Percentiles rank a stretch among this genome's conserved stretches.
Conservation (phyloP, 2,113 vertebrate genomes). For the Quiscalus mexicanus region DNA sequence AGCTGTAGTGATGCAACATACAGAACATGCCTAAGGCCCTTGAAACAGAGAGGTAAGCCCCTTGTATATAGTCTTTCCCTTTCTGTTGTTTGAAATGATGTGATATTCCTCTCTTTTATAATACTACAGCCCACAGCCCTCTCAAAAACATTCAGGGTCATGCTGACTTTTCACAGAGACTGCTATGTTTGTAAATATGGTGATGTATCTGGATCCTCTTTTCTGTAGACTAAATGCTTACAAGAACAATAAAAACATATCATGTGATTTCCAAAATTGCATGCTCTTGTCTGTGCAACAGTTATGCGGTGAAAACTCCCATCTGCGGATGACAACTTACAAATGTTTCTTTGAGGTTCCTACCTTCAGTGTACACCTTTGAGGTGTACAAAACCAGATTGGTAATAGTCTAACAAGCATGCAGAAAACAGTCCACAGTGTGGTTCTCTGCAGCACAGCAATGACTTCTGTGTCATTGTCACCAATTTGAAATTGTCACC, state of each 20-base stretch:
- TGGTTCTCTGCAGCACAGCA: neutral
- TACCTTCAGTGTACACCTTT: neutral
- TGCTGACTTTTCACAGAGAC: neutral
- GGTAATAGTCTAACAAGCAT: neutral
- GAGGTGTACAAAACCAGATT: neutral
- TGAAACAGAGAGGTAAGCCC: neutral
- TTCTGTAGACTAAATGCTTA: neutral
- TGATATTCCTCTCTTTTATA: neutral
- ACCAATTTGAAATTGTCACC: neutral
- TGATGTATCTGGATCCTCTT: neutral
- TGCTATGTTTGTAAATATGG: neutral
- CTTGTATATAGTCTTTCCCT: neutral
- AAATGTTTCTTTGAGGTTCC: neutral
- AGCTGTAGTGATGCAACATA: neutral
- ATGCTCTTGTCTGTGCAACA: neutral
- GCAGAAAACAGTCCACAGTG: neutral
- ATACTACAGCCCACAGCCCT: neutral
- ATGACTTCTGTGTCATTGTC: neutral
- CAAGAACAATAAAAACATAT: neutral
- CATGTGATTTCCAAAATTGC: neutral
- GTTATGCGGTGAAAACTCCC: neutral
- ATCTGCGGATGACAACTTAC: neutral
- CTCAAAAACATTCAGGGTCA: neutral
- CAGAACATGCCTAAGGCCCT: neutral
- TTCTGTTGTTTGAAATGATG: neutral